Evolutionary conservation across 1,140 invertebrate genomes (phyloP), one percentile per base, ranked within the genome.

Genomic region (Conopomorpha cramerella): DNA sequence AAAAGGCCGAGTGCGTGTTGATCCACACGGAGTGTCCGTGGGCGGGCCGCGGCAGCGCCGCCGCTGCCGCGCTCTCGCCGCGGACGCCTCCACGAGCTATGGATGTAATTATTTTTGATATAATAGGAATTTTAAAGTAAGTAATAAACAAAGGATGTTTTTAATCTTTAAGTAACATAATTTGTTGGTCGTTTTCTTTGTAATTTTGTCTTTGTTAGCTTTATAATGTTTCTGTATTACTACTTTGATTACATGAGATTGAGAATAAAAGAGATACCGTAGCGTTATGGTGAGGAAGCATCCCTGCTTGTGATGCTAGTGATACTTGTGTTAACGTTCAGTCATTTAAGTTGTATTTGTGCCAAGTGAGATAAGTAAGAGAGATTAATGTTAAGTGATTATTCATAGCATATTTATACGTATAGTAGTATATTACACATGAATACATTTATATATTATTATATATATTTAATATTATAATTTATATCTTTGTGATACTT

Each of bases 181-280:
- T 67, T 67, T 70, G 68, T 70, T 70, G 65, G 68, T 70, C 62
- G 65, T 67, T 73, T 70, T 72, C 60, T 67, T 72, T 61, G 60
- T 70, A 65, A 59, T 68, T 64, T 70, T 70, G 58, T 66, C 58
- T 67, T 70, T 67, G 68, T 73, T 70, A 73, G 63, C 62, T 73
- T 67, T 63, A 58, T 66, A 52, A 60, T 58, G 61, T 70, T 67
- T 68, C 55, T 60, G 52, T 66, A 61, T 56, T 56, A 55, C 53
- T 46, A 44, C 43, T 47, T 34, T 44, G 41, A 43, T 45, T 28
- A 36, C 14, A 49, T 43, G 38, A 36, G 41, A 44, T 51, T 40
- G 46, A 47, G 42, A 34, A 50, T 44, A 46, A 43, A 41, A 41
- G 43, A 41, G 47, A 48, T 45, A 47, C 44, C 45, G 46, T 52